phyloP scores from a whole-genome alignment of 2,113 vertebrate genomes.

The Ptychochromis oligacanthus region DNA sequence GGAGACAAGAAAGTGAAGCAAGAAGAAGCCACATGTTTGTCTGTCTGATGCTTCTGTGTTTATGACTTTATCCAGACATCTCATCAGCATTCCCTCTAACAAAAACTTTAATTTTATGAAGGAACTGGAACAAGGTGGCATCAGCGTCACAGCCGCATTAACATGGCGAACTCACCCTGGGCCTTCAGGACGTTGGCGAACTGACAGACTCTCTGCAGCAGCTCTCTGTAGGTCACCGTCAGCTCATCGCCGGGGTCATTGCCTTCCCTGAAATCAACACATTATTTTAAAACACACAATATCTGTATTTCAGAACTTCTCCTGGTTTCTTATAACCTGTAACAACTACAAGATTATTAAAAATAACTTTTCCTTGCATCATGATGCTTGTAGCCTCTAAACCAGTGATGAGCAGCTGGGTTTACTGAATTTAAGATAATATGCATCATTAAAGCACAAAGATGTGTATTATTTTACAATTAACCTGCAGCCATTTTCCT shows the following conservation, averaged over 20 bases:
- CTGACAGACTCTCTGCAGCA: conserved; percentile 90
- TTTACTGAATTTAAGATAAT: too few species aligned
- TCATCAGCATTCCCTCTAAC: not conserved
- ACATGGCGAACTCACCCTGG: conserved; percentile 78
- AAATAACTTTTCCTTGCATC: not conserved
- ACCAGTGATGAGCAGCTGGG: not conserved
- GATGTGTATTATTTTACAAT: too few species aligned
- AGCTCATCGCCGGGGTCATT: conserved; percentile 89
- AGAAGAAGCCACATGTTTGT: too few species aligned
- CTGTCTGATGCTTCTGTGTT: not conserved
- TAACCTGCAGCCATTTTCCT: not conserved
- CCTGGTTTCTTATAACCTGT: too few species aligned
- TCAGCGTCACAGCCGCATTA: too few species aligned
- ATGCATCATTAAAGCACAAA: not conserved
- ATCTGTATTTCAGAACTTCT: too few species aligned
- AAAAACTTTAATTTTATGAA: not conserved
- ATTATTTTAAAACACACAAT: not conserved
- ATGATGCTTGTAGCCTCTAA: not conserved
- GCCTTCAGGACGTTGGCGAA: conserved; percentile 91
- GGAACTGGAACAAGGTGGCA: not conserved
- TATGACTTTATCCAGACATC: not conserved
- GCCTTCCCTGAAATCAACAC: conserved; percentile 86
- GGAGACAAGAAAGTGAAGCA: not conserved
- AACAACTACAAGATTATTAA: not conserved
- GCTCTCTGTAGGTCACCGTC: conserved; percentile 89